Evolutionary conservation across 2,113 vertebrate genomes (phyloP), one percentile per base, ranked within the genome.

Genomic region (Crypturellus undulatus): DNA sequence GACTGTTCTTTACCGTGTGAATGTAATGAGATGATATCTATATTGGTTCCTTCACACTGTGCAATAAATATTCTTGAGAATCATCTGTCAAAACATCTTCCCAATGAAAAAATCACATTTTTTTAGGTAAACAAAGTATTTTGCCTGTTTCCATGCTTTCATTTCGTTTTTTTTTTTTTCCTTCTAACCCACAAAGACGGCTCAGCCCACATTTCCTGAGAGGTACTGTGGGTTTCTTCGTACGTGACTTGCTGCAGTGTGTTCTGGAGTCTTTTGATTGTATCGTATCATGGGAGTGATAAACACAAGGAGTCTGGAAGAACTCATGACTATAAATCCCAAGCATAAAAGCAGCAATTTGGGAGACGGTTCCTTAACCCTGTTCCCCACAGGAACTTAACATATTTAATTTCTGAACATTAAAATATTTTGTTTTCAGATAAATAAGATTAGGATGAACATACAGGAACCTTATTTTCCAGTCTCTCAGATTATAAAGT

Each of bases 1-100:
- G 32, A 90, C 92, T 94, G 13, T 0, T 67, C 91, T 95, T 94
- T 76, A 60, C 62, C 22, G 22, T 24, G 34, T 51, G 9, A 75
- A 32, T 72, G 59, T 79, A 85, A 93, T 56, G 43, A 95, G 43
- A 76, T 94, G 51, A 78, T 91, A 58, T 65, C 84, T 85, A 21
- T 82, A 76, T 52, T n/a, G 34, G 68, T 89, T 89, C 9, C 15
- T 87, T 92, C 93, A 95, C 92, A 54, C 87, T 93, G 90, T 49
- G 70, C 81, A 40, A 45, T 58, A 92, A 91, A 79, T 79, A 89
- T 89, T 82, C 71, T 40, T 73, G 40, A 72, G 30, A 84, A 72
- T 92, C 43, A 30, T 60, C 62, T 87, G 78, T 79, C 75, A 94
- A 92, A 95, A 65, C 87, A 79, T 47, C 42, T 81, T 28, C 30